Evolutionary conservation across 2,113 vertebrate species (phyloP).

Genomic region (Pycnonotus jocosus): DNA sequence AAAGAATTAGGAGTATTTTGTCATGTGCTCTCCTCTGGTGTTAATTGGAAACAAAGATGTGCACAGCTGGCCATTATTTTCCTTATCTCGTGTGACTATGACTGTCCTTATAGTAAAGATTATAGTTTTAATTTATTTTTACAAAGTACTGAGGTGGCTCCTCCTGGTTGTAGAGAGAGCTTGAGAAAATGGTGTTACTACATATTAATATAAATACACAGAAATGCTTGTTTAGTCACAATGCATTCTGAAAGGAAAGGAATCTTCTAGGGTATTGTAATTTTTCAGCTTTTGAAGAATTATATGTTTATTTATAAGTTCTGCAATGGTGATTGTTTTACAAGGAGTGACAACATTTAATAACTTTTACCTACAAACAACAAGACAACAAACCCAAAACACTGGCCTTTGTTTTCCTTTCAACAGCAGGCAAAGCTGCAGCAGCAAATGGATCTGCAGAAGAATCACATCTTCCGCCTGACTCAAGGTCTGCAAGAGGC

Average conservation of each 20-base stretch:
- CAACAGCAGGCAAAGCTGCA: constrained; percentile 93
- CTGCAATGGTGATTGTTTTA: not conserved
- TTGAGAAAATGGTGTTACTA: not conserved
- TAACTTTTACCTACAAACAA: not conserved
- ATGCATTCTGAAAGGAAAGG: not conserved
- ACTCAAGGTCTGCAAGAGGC: constrained; percentile 98
- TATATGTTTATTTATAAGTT: not conserved
- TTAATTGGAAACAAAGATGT: not conserved
- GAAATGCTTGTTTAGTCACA: not conserved
- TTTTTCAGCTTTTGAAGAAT: not conserved
- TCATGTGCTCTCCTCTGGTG: not conserved
- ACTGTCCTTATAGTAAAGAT: not conserved
- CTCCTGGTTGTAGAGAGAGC: not conserved
- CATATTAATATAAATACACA: not conserved
- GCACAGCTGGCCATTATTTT: not conserved
- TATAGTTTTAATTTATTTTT: not conserved
- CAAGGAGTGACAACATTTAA: not conserved
- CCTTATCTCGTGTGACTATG: not conserved
- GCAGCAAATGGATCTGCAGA: constrained; percentile 97
- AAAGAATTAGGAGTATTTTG: not conserved
- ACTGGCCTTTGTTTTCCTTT: not conserved
- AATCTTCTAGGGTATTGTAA: not conserved
- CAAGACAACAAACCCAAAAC: not conserved
- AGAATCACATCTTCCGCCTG: constrained; percentile 94
- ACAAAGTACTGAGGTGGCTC: not conserved